Evolutionary conservation across 2,888 invertebrate species (phyloP).

Genomic region (Nipponacmea schrenckii): DNA sequence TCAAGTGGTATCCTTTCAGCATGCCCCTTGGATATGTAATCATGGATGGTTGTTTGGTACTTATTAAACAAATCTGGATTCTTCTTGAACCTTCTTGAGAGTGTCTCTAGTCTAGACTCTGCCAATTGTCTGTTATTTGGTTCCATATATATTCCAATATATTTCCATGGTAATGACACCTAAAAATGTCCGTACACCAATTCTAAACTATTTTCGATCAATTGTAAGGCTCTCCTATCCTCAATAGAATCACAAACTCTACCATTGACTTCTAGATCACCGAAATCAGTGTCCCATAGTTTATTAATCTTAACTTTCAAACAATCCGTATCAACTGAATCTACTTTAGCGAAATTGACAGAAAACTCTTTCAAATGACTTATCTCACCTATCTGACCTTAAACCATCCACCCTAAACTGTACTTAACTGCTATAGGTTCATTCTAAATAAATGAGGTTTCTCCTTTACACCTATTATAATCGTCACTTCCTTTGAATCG

Average conservation of each 20-base stretch:
- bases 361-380: neutral
- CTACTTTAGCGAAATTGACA: neutral
- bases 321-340: neutral
- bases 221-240: neutral
- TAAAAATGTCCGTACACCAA: neutral
- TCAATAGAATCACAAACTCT: neutral
- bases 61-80: neutral
- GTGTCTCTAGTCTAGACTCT: neutral
- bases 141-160: neutral
- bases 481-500: neutral
- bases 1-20: neutral
- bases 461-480: neutral
- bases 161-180: neutral
- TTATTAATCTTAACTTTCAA: neutral
- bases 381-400: neutral
- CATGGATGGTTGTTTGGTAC: neutral
- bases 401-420: neutral
- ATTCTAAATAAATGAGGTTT: neutral
- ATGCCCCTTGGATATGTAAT: neutral
- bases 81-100: neutral
- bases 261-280: neutral
- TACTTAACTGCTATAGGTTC: neutral
- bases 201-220: neutral
- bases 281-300: conserved; percentile 1
- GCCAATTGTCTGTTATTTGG: neutral